Conservation (phyloP, 1,140 invertebrate genomes). For the Ips nitidus region DNA sequence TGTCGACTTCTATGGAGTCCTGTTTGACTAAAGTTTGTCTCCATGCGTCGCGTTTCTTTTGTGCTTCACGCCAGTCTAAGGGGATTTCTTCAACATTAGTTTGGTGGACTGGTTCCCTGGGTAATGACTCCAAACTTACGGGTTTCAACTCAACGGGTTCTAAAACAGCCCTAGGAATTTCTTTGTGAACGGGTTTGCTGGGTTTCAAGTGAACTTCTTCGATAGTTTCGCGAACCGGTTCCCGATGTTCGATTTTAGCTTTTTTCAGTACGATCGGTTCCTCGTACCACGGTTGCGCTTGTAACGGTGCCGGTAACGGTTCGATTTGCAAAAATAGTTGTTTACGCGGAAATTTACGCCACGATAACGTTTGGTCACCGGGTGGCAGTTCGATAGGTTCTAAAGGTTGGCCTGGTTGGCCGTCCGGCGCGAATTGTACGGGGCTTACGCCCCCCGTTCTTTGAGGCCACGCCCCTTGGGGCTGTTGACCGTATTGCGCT, state of each 20-base stretch:
- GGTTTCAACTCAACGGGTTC: slow-evolving; percentile 43
- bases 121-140: slow-evolving; percentile 4
- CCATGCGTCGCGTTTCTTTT: slow-evolving; percentile 1
- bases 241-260: slow-evolving; percentile 49
- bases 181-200: slow-evolving; percentile 42
- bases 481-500: not conserved
- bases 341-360: slow-evolving; percentile 48
- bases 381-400: slow-evolving; percentile 54
- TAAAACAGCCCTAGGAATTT: slow-evolving; percentile 47
- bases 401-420: slow-evolving; percentile 41
- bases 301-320: slow-evolving; percentile 16
- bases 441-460: slow-evolving; percentile 1
- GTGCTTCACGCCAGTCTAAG: slow-evolving; percentile 35
- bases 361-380: slow-evolving; percentile 58
- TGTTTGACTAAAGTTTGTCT: slow-evolving; percentile 20
- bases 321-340: slow-evolving; percentile 19
- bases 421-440: slow-evolving; percentile 26
- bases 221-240: slow-evolving; percentile 48
- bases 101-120: not conserved
- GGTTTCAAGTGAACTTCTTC: slow-evolving; percentile 44
- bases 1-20: slow-evolving; percentile 30
- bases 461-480: not conserved
- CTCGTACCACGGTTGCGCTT: slow-evolving; percentile 52
- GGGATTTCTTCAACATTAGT: slow-evolving; percentile 40
- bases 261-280: slow-evolving; percentile 54